A percentile compares a stretch with the other conserved stretches of the same genome.
Evolutionary conservation across 2,888 invertebrate species (phyloP).

Genomic region (Hemistola chrysoprasaria): DNA sequence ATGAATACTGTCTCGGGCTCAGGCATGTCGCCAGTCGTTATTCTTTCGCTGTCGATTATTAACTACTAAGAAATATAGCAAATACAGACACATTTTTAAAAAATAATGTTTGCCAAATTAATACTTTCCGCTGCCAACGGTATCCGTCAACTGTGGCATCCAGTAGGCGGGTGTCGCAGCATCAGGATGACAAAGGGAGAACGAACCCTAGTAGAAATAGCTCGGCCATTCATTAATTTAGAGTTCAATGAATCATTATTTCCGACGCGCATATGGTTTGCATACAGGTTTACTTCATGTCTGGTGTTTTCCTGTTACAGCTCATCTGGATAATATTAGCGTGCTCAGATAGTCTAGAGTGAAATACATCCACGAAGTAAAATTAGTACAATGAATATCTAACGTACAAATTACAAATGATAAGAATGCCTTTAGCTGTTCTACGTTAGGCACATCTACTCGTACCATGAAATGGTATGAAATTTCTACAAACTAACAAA

Average conservation of each 20-base stretch:
- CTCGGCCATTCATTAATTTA: constrained; percentile 42
- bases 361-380: background rate
- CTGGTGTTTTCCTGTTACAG: constrained; percentile 30
- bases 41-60: constrained; percentile 58
- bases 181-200: constrained; percentile 38
- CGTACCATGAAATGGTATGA: too few species aligned
- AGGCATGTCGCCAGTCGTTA: constrained; percentile 60
- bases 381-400: background rate
- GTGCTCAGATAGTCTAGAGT: background rate
- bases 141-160: constrained; percentile 42
- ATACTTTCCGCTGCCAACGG: constrained; percentile 58
- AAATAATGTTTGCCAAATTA: constrained; percentile 62
- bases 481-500: too few species aligned
- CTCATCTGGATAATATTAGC: constrained; percentile 27
- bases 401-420: background rate
- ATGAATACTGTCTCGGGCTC: constrained; percentile 65
- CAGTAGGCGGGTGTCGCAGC: constrained; percentile 40
- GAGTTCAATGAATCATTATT: constrained; percentile 47
- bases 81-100: constrained; percentile 53
- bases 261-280: constrained; percentile 23
- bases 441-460: too few species aligned
- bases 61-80: constrained; percentile 56
- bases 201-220: constrained; percentile 49
- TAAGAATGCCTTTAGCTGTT: background rate
- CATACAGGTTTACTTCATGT: constrained; percentile 23